Evolutionary conservation across 2,113 vertebrate genomes (phyloP).

Genomic region (Heloderma charlesbogerti): DNA sequence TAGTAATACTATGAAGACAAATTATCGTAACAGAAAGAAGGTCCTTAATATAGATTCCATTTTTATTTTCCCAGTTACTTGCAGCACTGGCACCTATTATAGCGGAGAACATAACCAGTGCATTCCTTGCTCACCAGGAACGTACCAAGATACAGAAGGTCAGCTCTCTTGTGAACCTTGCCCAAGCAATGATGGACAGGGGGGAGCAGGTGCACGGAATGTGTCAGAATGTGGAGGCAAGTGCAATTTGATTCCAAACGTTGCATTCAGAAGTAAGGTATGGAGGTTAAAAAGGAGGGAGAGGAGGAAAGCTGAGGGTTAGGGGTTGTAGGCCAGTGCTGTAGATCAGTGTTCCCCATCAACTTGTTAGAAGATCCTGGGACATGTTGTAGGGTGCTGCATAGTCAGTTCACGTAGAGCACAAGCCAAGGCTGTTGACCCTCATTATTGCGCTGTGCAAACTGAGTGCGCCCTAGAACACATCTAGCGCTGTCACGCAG

Average conservation of each 20-base stretch:
- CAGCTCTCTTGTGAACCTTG: slow-evolving; percentile 94
- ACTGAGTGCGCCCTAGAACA: neutral
- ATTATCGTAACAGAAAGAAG: neutral
- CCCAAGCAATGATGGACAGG: slow-evolving; percentile 87
- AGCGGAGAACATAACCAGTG: slow-evolving; percentile 88
- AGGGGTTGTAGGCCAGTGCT: neutral
- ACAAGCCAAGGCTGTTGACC: neutral
- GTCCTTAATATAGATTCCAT: slow-evolving; percentile 8
- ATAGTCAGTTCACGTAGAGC: neutral
- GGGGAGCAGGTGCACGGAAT: slow-evolving; percentile 86
- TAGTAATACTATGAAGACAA: neutral
- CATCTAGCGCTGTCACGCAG: neutral
- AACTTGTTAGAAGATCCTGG: neutral
- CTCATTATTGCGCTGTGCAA: neutral
- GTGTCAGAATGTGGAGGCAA: slow-evolving; percentile 94
- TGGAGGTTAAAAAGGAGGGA: neutral
- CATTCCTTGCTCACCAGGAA: slow-evolving; percentile 85
- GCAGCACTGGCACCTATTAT: slow-evolving; percentile 89
- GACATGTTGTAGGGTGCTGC: neutral
- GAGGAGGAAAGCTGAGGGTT: neutral
- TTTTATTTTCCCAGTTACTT: slow-evolving; percentile 83
- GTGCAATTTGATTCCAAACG: slow-evolving; percentile 39
- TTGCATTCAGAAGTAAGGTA: neutral
- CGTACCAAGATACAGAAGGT: slow-evolving; percentile 90
- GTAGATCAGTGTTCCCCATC: neutral